Conservation (phyloP, 2,888 invertebrate species). For the Eulithis prunata region DNA sequence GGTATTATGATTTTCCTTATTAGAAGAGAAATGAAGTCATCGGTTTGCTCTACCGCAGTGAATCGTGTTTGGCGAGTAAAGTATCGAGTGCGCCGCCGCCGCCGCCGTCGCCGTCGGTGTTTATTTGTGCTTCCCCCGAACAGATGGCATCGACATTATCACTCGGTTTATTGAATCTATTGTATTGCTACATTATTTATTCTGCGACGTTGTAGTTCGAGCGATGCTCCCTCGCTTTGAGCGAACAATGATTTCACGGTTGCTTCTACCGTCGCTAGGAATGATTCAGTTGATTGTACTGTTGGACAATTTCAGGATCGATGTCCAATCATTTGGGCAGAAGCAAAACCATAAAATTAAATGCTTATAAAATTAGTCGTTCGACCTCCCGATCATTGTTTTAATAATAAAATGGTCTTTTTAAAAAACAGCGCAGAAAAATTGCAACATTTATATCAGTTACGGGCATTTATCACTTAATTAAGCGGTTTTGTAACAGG, state of each 20-base stretch:
- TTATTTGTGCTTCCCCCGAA: constrained; percentile 3
- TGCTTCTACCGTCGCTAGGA: constrained; percentile 9
- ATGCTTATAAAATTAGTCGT: no score
- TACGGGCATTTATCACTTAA: neutral
- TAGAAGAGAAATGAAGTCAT: constrained; percentile 3
- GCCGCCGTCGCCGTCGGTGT: constrained; percentile 1
- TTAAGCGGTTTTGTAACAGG: constrained; percentile 10
- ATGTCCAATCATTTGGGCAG: neutral
- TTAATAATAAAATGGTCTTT: neutral
- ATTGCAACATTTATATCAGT: neutral
- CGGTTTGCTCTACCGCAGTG: neutral
- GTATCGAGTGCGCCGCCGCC: neutral
- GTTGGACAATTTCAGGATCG: neutral
- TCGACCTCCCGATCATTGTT: no score
- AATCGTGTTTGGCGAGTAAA: constrained; percentile 8
- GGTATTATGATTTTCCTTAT: constrained; percentile 7
- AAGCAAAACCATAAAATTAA: neutral
- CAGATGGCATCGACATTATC: constrained; percentile 24
- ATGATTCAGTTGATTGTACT: constrained; percentile 4
- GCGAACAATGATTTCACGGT: constrained; percentile 12
- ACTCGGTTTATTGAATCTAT: constrained; percentile 18
- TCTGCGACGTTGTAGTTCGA: constrained; percentile 9
- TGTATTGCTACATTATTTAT: constrained; percentile 12
- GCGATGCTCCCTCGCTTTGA: constrained; percentile 7
- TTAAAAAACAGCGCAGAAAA: neutral